These are phyloP conservation scores for Odontothrips loti DNA, from an alignment of 2,888 invertebrate genomes.

Conservation along the genomic window DNA sequence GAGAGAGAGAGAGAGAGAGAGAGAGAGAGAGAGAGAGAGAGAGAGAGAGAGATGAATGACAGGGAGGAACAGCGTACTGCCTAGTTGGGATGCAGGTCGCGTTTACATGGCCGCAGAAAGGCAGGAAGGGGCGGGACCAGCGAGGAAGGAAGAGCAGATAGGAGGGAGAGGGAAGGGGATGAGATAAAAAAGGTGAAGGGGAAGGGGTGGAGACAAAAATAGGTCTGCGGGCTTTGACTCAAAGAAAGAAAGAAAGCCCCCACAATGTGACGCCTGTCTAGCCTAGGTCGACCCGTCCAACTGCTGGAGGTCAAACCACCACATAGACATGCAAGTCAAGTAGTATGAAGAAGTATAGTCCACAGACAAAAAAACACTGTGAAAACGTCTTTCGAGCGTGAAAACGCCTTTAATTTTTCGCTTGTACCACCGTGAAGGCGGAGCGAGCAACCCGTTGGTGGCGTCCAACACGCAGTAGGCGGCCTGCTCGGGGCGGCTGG, in stretches of 20 bases:
- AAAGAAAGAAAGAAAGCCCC: not conserved
- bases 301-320: no score
- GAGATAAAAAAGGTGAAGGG: not conserved
- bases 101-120: constrained; percentile 22
- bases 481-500: no score
- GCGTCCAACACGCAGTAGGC: no score
- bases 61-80: not conserved
- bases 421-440: no score
- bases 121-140: no score
- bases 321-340: no score
- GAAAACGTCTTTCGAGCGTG: no score
- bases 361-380: no score
- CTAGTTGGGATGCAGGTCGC: constrained; percentile 17
- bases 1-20: not conserved
- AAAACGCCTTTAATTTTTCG: no score
- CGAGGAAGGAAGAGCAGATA: not conserved
- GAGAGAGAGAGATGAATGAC: not conserved
- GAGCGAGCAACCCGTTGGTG: no score
- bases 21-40: not conserved
- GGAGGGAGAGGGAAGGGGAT: not conserved
- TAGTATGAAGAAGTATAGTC: no score
- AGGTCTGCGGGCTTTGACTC: not conserved
- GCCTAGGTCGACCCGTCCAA: no score
- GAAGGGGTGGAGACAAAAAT: not conserved
- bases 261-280: not conserved